These are phyloP conservation scores for Tenthredo amoena DNA, from an alignment of 2,888 invertebrate species.

Conservation along the genomic window DNA sequence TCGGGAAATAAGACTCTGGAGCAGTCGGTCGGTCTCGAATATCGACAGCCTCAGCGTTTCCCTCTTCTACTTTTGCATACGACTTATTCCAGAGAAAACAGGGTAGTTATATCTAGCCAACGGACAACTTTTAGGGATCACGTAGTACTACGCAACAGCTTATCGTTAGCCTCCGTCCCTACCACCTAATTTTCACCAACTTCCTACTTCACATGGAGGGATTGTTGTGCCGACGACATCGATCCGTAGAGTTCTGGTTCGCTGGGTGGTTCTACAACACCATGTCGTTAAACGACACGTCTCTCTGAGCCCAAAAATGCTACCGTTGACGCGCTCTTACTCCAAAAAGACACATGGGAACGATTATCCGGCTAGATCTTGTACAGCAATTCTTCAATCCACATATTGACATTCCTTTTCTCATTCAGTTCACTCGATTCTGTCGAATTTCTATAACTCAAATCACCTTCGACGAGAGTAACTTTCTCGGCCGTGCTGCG, in stretches of 20 bases:
- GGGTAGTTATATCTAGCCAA: background rate
- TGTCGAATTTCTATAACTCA: background rate
- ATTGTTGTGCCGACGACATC: conserved; percentile 25
- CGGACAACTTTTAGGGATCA: conserved; percentile 7
- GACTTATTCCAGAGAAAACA: background rate
- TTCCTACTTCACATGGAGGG: conserved; percentile 13
- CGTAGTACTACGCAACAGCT: background rate
- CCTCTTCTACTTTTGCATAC: background rate
- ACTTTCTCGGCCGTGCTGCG: background rate
- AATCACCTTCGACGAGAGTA: background rate
- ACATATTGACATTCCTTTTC: background rate
- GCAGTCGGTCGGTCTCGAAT: conserved; percentile 17
- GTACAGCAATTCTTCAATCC: background rate
- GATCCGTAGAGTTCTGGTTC: conserved; percentile 27
- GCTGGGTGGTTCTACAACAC: conserved; percentile 22
- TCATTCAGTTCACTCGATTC: background rate
- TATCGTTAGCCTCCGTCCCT: conserved; percentile 17
- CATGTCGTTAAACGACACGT: conserved; percentile 21
- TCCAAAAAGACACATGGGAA: conserved; percentile 26
- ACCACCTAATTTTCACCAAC: conserved; percentile 26
- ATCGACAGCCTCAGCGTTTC: background rate
- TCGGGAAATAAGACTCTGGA: conserved; percentile 15
- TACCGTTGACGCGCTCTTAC: conserved; percentile 22
- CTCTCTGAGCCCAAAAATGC: background rate
- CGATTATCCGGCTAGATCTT: conserved; percentile 15